Evolutionary conservation across 2,888 invertebrate species (phyloP).

Genomic region (Heliconius hortense): DNA sequence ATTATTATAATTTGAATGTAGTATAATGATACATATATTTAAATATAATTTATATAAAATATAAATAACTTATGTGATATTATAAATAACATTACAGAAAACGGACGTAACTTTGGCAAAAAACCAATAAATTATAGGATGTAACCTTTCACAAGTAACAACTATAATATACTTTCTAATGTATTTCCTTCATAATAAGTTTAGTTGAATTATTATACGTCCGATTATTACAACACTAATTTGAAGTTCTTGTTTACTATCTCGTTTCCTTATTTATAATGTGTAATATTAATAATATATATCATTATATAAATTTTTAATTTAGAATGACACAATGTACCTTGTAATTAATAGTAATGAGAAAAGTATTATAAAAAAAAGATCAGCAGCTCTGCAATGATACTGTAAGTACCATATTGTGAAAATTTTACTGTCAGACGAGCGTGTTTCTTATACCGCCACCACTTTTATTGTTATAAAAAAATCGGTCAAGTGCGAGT

Average conservation of each 20-base stretch:
- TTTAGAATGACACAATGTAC: background rate
- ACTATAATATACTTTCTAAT: constrained; percentile 21
- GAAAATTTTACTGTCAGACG: no score
- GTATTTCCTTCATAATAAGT: constrained; percentile 12
- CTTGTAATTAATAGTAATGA: no score
- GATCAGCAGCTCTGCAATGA: no score
- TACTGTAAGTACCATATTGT: no score
- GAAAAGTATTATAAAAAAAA: background rate
- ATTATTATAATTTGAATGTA: background rate
- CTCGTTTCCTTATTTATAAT: constrained; percentile 14
- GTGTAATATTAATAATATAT: background rate
- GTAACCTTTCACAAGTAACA: constrained; percentile 18
- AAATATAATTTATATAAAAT: background rate
- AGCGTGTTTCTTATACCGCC: no score
- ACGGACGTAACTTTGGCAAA: constrained; percentile 16
- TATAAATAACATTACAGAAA: constrained; percentile 9
- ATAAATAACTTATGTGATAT: background rate
- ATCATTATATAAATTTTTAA: background rate
- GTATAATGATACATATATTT: background rate
- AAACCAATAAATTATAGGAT: constrained; percentile 19
- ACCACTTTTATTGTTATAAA: no score
- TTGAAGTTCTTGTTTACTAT: background rate
- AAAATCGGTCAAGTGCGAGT: no score
- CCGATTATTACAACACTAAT: background rate
- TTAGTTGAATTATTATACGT: constrained; percentile 10